Evolutionary conservation across 2,113 vertebrate genomes (phyloP).

Genomic region (Ia io): DNA sequence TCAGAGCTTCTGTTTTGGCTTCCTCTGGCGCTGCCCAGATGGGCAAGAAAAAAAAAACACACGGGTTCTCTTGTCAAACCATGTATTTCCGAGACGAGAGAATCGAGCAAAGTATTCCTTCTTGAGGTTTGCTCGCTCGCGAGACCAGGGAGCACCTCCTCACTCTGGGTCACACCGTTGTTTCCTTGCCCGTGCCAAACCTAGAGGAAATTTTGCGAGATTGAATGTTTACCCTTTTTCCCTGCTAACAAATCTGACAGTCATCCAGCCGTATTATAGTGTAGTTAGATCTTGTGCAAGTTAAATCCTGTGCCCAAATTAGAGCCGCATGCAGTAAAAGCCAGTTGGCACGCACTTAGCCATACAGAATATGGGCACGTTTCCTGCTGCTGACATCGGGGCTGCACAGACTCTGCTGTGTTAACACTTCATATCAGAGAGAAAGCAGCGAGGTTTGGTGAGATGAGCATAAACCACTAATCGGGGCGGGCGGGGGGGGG

Average conservation of each 20-base stretch:
- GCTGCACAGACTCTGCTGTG: not conserved
- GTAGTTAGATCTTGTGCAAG: conserved; percentile 62
- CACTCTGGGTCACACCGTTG: not conserved
- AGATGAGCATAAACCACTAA: not conserved
- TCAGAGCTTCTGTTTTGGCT: conserved; percentile 58
- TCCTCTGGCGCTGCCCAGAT: conserved; percentile 47
- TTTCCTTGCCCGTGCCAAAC: no score
- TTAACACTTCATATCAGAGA: conserved; percentile 13
- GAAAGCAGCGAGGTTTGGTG: not conserved
- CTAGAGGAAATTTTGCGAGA: not conserved
- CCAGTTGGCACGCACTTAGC: conserved; percentile 64
- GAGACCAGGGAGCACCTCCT: not conserved
- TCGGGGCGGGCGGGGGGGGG: not conserved
- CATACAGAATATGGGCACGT: conserved; percentile 67
- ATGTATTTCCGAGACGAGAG: not conserved
- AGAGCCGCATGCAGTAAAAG: conserved; percentile 66
- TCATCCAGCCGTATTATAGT: conserved; percentile 60
- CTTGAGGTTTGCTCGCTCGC: not conserved
- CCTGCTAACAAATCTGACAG: conserved; percentile 38
- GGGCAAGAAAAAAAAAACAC: not conserved
- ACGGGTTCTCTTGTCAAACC: not conserved
- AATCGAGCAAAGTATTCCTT: not conserved
- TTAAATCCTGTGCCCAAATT: conserved; percentile 70
- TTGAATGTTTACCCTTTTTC: not conserved
- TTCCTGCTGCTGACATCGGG: conserved; percentile 40